Evolutionary conservation across 2,888 invertebrate genomes (phyloP), one percentile per base, ranked within the genome.

Genomic region (Drymonia ruficornis): DNA sequence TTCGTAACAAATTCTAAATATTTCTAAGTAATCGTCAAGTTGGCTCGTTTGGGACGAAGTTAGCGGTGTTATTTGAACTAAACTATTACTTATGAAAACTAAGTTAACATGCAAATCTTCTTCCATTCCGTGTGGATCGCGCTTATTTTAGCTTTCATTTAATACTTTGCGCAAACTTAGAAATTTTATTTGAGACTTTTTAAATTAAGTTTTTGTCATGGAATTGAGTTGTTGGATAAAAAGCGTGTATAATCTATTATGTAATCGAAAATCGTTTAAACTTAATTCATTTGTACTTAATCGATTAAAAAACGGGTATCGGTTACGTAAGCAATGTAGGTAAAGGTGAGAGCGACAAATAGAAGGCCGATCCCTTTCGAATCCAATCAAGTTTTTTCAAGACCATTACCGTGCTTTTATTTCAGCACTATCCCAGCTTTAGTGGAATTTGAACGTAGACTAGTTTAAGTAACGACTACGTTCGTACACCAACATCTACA

Each of bases 31-130:
- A 80, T 80, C 78, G 79, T 80, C 75, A 80, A 86, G 79, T 84
- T 83, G 62, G 78, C 76, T 81, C 81, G 78, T 83, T 85, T 59
- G 56, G 66, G 71, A 74, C 74, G 68, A 84, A 86, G 78, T 83
- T 86, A 65, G 66, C 65, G 71, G 76, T 78, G 78, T 84, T 84
- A 83, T 86, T 83, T 83, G 72, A 78, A 84, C 78, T 78, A 80
- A 78, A 83, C 79, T 86, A 84, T 87, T 87, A 90, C 84, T 89
- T 86, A 87, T 83, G 83, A 84, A 85, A 88, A 85, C 84, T 73
- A 79, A 87, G 86, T 87, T 89, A 86, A 85, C 86, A 89, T 87
- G 89, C 86, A 91, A 90, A 89, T 90, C 87, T 83, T 78, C 72
- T 81, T 78, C 83, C 83, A 81, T 83, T 85, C 72, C 76, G 69